Evolutionary conservation across 2,797 vertebrate genomes (phyloP).

Genomic region (Centropyge bicolor): DNA sequence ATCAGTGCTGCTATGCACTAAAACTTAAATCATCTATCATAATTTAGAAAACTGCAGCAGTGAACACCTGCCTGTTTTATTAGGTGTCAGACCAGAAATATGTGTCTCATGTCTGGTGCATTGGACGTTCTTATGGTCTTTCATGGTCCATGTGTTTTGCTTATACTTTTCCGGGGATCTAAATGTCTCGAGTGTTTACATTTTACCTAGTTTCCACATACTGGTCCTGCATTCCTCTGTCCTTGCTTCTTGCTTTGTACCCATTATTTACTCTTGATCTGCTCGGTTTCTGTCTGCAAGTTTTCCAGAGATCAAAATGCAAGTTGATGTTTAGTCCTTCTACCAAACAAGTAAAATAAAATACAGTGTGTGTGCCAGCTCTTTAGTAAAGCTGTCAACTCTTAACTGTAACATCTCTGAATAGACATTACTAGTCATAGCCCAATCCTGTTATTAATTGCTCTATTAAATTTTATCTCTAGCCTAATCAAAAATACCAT

Average conservation of each 20-base stretch:
- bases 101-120: neutral
- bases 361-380: neutral
- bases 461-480: neutral
- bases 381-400: neutral
- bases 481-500: conserved; percentile 11
- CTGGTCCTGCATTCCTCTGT: neutral
- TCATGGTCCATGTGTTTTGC: neutral
- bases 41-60: neutral
- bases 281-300: conserved; percentile 10
- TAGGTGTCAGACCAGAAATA: neutral
- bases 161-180: neutral
- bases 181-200: conserved; percentile 28
- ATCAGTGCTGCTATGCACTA: neutral
- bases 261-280: neutral
- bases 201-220: conserved; percentile 52
- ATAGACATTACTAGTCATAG: neutral
- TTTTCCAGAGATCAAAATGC: conserved; percentile 6
- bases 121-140: neutral
- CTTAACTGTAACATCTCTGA: neutral
- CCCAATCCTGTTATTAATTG: neutral
- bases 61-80: neutral
- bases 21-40: neutral
- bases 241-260: neutral
- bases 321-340: neutral
- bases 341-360: neutral